Evolutionary conservation across 1,140 invertebrate species (phyloP), one percentile per base, ranked within the genome.

Genomic region (Trichonephila clavipes): DNA sequence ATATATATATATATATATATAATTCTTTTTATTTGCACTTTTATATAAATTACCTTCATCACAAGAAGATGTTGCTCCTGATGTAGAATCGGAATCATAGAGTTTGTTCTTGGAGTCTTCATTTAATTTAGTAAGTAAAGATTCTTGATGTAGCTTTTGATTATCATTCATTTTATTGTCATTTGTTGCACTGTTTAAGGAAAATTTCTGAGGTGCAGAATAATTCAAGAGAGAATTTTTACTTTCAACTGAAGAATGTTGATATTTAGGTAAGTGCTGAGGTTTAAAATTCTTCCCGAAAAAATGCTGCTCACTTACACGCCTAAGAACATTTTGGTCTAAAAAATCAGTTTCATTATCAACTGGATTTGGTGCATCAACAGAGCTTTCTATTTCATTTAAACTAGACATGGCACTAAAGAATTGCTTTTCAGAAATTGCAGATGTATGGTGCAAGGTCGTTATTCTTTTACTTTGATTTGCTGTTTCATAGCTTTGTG

Each of bases 281-380:
- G 59, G 81, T 59, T 85, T 88, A 4, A 58, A 61, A 40, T 88
- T 88, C n/a, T 94, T 90, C 6, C 77, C 83, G 44, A 91, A 94
- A 72, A 94, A 94, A 88, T 94, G 89, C 21, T 92, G 88, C n/a
- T 88, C 44, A 81, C 92, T 94, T 6, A 88, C 94, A 21, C 87
- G 59, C 24, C 94, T 85, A 12, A 94, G 28, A 14, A 92, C 69
- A 83, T 92, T 88, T 28, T 92, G 88, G 72, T 88, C 90, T 62
- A 94, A 88, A 94, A 87, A 94, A 40, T 94, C 85, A 66, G 28
- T 19, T 44, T 94, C 92, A 40, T 96, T 91, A 97, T 86, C 58
- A 61, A 44, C 21, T 19, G 40, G n/a, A n/a, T 81, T 24, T 58
- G 51, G 19, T 16, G 24, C 40, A 7, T 51, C 14, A 21, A 16